phyloP scores from a whole-genome alignment of 2,113 vertebrate species.

The Seriola rivoliana region DNA sequence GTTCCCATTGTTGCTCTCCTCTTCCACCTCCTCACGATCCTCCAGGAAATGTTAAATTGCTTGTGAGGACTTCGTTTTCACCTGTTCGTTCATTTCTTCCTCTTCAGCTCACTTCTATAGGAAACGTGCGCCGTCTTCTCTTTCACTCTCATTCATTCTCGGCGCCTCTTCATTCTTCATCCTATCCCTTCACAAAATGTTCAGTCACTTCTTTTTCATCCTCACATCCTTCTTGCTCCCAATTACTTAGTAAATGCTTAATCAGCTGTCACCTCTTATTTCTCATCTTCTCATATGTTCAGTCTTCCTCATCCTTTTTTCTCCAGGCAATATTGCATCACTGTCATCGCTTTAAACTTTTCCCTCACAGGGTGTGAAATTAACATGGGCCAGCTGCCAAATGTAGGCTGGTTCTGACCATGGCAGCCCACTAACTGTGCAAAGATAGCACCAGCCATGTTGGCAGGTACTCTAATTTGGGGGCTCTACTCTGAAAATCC shows the following conservation, averaged over 20 bases:
- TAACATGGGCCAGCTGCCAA: conserved; percentile 10
- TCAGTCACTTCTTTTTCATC: conserved; percentile 55
- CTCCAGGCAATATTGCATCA: conserved; percentile 25
- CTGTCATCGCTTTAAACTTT: conserved; percentile 38
- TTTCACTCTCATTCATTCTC: conserved; percentile 56
- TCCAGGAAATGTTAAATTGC: conserved; percentile 57
- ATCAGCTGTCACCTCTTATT: conserved; percentile 64
- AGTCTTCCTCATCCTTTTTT: conserved; percentile 27
- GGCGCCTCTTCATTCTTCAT: conserved; percentile 48
- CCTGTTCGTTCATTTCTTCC: conserved; percentile 33
- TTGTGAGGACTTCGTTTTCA: conserved; percentile 44
- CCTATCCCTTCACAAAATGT: conserved; percentile 62
- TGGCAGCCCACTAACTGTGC: background rate
- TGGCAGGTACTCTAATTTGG: background rate
- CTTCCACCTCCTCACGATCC: conserved; percentile 42
- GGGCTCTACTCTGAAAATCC: background rate
- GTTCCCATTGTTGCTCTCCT: conserved; percentile 15
- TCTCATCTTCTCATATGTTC: conserved; percentile 44
- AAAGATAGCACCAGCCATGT: background rate
- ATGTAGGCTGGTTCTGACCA: conserved; percentile 15
- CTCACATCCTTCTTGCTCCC: conserved; percentile 52
- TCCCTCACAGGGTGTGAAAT: conserved; percentile 15
- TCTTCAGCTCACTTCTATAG: conserved; percentile 45
- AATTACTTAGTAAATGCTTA: conserved; percentile 61
- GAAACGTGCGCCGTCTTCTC: conserved; percentile 51